Base-by-base conservation (phyloP, 2,797 vertebrate species). In the Glyptemys insculpta region DNA sequence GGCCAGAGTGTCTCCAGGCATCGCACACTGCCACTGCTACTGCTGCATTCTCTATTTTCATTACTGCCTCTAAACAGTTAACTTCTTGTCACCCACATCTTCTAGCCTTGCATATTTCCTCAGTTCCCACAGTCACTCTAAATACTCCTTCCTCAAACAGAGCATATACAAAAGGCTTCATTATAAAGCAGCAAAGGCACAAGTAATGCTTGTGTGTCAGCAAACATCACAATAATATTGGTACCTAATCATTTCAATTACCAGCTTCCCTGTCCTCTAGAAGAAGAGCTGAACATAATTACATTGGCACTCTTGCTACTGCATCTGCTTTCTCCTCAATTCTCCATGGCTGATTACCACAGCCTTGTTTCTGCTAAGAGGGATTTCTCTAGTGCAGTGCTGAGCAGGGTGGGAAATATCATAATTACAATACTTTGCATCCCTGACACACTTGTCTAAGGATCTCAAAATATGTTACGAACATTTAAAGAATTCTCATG, bases 161-260 rank as follows among this genome's bases (percentile, higher is more conserved):
- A 88, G 86, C 91, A 31, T 78, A 83, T 65, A 95, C 0, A 87
- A 85, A 95, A 95, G 89, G 78, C 86, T 88, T 91, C 56, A 54
- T 52, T 54, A 80, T 16, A 34, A 86, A 85, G 76, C 29, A 74
- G 85, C 84, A 96, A 96, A 94, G 87, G 90, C 80, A 78, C 27
- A 65, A 80, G 81, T 65, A 83, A n/a, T 94, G 85, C 56, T 65
- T 86, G 72, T 29, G 76, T 90, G 87, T 81, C 93, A 92, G 86
- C 72, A 85, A 94, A 88, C 47, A 87, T 83, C 90, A 94, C 81
- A 59, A 29, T 86, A 82, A 80, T 87, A 95, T 1, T 79, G 52
- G 84, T 93, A 85, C 87, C 92, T 93, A 94, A 97, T 96, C 53
- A 96, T 94, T 94, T 94, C 91, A 96, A 92, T 96, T 96, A 96